phyloP scores from a whole-genome alignment of 2,797 vertebrate species.

The Falco novaeseelandiae region DNA sequence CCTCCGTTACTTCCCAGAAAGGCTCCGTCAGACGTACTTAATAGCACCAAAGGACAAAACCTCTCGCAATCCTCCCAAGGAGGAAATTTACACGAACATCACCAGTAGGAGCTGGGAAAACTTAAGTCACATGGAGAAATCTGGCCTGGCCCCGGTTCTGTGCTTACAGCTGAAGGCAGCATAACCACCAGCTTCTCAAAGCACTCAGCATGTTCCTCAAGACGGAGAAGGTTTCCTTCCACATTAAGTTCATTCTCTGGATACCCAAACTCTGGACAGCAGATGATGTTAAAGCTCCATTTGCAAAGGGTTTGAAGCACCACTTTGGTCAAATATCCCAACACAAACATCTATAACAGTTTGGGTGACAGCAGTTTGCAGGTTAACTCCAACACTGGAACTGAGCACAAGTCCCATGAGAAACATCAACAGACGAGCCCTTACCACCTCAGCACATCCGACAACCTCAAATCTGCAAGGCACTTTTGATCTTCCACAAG shows the following conservation, averaged over 20 bases:
- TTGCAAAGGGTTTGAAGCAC: not conserved
- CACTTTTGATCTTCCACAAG: conserved; percentile 85
- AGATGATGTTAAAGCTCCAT: not conserved
- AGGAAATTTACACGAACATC: not conserved
- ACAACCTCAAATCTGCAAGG: conserved; percentile 88
- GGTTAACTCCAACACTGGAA: not conserved
- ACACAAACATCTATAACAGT: not conserved
- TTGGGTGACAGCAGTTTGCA: not conserved
- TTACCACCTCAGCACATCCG: conserved; percentile 92
- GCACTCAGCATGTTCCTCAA: not conserved
- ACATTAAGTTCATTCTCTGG: not conserved
- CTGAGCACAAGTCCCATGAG: not conserved
- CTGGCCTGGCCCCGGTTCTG: not conserved
- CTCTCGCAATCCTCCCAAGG: accelerated
- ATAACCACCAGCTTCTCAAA: not conserved
- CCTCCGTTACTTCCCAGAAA: not conserved
- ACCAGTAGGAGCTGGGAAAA: not conserved
- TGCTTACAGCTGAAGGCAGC: not conserved
- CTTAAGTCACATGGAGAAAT: not conserved
- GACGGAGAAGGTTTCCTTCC: not conserved
- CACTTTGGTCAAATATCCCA: not conserved
- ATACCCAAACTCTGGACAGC: not conserved
- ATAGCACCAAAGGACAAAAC: not conserved
- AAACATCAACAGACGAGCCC: conserved; percentile 47
- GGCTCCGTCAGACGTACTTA: not conserved